A percentile compares a stretch with the other conserved stretches of the same genome.
Evolutionary conservation across 2,113 vertebrate genomes (phyloP).

Genomic region (Notarius lentiginosus): DNA sequence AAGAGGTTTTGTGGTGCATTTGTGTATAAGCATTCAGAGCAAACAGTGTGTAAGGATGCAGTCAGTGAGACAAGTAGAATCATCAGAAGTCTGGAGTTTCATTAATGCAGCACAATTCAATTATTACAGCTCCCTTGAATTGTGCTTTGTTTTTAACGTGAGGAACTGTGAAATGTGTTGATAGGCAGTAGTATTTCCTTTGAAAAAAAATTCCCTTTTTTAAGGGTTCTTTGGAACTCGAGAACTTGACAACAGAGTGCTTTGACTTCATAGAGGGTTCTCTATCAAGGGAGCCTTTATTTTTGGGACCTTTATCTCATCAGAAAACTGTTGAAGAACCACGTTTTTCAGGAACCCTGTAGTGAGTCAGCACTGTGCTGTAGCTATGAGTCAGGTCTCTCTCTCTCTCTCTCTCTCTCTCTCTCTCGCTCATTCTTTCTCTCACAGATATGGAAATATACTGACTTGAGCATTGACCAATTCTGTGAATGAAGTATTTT

Average conservation of each 20-base stretch:
- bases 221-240: not conserved
- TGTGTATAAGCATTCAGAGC: not conserved
- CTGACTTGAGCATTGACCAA: conserved; percentile 7
- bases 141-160: not conserved
- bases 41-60: not conserved
- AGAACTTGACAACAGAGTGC: not conserved
- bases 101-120: not conserved
- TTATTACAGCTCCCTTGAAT: not conserved
- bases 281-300: not conserved
- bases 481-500: conserved; percentile 41
- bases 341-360: not conserved
- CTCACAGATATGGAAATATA: conserved; percentile 17
- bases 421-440: not conserved
- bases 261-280: not conserved
- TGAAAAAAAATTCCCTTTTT: not conserved
- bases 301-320: not conserved
- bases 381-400: conserved; percentile 36
- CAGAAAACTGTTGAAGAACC: not conserved
- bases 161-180: conserved; percentile 15
- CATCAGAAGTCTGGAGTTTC: not conserved
- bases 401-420: not conserved
- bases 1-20: not conserved
- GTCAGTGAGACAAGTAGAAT: not conserved
- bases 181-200: not conserved
- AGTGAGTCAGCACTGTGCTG: not conserved